These are phyloP conservation scores for Chelonoidis abingdonii DNA, from an alignment of 2,113 vertebrate species.

Conservation along the genomic window DNA sequence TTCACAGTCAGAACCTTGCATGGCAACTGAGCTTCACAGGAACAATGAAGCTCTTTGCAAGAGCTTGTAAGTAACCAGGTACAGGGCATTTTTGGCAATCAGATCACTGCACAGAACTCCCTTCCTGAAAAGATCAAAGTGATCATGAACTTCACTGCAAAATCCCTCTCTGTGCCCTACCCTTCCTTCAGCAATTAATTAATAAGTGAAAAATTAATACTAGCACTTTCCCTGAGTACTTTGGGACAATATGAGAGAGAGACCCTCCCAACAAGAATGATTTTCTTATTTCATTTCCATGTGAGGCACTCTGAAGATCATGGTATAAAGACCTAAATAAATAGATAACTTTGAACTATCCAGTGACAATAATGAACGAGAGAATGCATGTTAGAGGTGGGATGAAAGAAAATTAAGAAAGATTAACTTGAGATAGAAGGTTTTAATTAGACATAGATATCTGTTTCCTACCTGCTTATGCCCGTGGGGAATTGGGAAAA, in stretches of 20 bases:
- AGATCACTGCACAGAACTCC: fast-evolving
- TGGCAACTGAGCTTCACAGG: neutral
- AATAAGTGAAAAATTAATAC: constrained; percentile 54
- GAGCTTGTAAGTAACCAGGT: neutral
- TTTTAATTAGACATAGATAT: constrained; percentile 72
- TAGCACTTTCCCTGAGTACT: constrained; percentile 52
- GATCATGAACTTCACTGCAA: neutral
- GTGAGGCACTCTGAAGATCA: neutral
- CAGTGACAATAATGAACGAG: constrained; percentile 62
- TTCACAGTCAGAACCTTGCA: neutral
- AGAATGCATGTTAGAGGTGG: constrained; percentile 49
- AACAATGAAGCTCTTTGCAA: neutral
- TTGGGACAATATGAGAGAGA: neutral
- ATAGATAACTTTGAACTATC: constrained; percentile 65
- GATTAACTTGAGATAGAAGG: constrained; percentile 68
- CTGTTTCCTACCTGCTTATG: constrained; percentile 67
- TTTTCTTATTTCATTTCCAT: constrained; percentile 14
- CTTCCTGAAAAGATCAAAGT: neutral
- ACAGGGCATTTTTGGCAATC: constrained; percentile 1
- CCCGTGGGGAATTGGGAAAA: constrained; percentile 63
- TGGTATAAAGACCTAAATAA: constrained; percentile 63
- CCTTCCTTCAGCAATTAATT: constrained; percentile 28
- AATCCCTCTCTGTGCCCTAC: neutral
- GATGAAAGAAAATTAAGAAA: constrained; percentile 68
- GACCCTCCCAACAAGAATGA: constrained; percentile 7